A percentile compares a stretch with the other conserved stretches of the same genome.
phyloP scores from a whole-genome alignment of 2,888 invertebrate genomes.

The Drosophila leonis region DNA sequence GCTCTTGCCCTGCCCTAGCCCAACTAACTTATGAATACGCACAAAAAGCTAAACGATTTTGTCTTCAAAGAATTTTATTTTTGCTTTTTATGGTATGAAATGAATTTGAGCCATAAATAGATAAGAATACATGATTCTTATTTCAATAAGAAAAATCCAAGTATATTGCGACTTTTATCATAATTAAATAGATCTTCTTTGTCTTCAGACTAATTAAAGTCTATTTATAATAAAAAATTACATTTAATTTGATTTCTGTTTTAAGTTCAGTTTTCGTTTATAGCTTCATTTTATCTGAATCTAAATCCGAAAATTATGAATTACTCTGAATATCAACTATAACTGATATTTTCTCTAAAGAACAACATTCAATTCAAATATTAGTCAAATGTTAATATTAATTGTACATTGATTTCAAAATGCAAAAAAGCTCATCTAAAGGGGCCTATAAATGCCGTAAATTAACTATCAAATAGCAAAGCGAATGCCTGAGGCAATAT shows the following conservation, averaged over 20 bases:
- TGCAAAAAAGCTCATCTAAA: conserved; percentile 3
- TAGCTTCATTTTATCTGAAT: no score
- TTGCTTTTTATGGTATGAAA: neutral
- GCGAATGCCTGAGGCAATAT: conserved; percentile 11
- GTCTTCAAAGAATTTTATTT: neutral
- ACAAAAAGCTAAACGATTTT: conserved; percentile 3
- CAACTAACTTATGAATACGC: conserved; percentile 4
- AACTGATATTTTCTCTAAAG: neutral
- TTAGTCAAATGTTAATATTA: conserved; percentile 21
- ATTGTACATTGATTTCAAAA: conserved; percentile 10
- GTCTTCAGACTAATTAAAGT: neutral
- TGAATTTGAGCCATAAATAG: neutral
- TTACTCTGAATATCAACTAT: no score
- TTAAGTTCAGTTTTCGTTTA: no score
- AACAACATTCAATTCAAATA: neutral
- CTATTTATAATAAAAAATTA: neutral
- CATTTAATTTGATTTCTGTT: no score
- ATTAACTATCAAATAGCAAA: conserved; percentile 28
- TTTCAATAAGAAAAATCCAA: neutral
- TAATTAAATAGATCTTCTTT: neutral
- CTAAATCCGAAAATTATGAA: no score
- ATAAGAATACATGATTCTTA: conserved; percentile 2
- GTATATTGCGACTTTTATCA: neutral
- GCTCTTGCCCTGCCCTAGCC: neutral
- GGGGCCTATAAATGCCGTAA: conserved; percentile 20